Percentiles rank a stretch among this genome's conserved stretches.
Evolutionary conservation across 2,797 vertebrate genomes (phyloP).

Genomic region (Sternotherus odoratus): DNA sequence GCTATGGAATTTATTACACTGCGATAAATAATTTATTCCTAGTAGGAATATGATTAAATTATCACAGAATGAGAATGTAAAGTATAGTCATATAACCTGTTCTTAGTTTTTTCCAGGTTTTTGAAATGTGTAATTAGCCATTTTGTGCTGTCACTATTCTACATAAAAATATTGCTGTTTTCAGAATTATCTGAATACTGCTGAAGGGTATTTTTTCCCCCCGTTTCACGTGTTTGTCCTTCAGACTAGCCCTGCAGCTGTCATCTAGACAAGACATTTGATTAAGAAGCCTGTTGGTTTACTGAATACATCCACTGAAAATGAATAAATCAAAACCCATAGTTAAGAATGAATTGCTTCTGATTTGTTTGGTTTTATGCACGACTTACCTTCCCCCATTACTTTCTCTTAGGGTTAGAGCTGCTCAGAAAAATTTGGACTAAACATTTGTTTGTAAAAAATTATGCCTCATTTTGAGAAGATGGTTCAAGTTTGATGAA

Average conservation of each 20-base stretch:
- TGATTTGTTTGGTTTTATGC: slow-evolving; percentile 43
- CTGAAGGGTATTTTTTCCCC: slow-evolving; percentile 37
- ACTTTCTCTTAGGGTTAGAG: slow-evolving; percentile 18
- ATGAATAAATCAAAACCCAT: slow-evolving; percentile 7
- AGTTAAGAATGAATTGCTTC: slow-evolving; percentile 36
- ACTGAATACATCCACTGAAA: slow-evolving; percentile 35
- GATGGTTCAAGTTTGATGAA: not conserved
- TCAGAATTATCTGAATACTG: slow-evolving; percentile 43
- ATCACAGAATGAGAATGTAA: not conserved
- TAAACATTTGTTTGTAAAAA: not conserved
- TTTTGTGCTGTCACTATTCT: not conserved
- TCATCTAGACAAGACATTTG: slow-evolving; percentile 62
- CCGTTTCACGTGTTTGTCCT: slow-evolving; percentile 33
- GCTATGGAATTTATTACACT: not conserved
- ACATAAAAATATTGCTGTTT: slow-evolving; percentile 21
- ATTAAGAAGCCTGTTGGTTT: slow-evolving; percentile 55
- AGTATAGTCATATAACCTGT: not conserved
- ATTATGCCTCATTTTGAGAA: not conserved
- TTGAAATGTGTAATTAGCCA: not conserved
- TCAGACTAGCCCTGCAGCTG: slow-evolving; percentile 31
- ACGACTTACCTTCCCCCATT: slow-evolving; percentile 29
- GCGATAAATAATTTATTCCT: not conserved
- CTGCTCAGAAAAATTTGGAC: not conserved
- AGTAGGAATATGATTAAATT: not conserved
- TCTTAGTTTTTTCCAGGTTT: not conserved